Evolutionary conservation across 1,140 invertebrate species (phyloP).

Genomic region (Saccostrea glomerata): DNA sequence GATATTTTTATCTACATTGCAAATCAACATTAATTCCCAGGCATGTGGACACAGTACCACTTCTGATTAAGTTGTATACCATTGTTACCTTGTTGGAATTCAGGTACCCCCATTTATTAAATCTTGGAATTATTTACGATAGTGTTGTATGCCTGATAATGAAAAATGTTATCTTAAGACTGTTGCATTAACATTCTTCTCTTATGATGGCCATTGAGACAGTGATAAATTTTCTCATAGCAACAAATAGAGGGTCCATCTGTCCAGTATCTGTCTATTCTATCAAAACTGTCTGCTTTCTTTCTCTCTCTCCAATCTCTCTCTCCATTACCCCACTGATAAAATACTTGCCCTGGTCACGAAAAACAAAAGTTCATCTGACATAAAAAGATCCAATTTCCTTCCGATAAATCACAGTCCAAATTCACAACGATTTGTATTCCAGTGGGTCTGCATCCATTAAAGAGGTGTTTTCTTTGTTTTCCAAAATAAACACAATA

Average conservation of each 20-base stretch:
- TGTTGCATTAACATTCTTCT: neutral
- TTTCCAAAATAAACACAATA: slow-evolving; percentile 6
- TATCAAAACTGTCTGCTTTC: neutral
- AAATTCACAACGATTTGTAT: neutral
- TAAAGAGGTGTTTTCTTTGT: neutral
- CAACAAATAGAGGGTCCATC: no score
- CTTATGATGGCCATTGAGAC: neutral
- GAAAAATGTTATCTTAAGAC: neutral
- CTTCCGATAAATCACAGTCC: neutral
- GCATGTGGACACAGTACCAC: neutral
- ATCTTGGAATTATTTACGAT: neutral
- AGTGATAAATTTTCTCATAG: neutral
- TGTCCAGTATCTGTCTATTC: neutral
- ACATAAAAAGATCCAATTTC: slow-evolving; percentile 4
- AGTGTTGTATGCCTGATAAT: neutral
- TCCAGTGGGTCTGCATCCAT: neutral
- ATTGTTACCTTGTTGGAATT: neutral
- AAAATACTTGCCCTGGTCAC: neutral
- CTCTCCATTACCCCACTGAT: neutral
- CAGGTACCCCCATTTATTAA: neutral
- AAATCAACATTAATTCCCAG: neutral
- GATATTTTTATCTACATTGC: slow-evolving; percentile 13
- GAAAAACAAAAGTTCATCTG: neutral
- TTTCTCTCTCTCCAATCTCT: neutral
- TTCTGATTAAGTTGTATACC: neutral